phyloP scores from a whole-genome alignment of 2,888 invertebrate genomes.

The Stenodera caucasica region DNA sequence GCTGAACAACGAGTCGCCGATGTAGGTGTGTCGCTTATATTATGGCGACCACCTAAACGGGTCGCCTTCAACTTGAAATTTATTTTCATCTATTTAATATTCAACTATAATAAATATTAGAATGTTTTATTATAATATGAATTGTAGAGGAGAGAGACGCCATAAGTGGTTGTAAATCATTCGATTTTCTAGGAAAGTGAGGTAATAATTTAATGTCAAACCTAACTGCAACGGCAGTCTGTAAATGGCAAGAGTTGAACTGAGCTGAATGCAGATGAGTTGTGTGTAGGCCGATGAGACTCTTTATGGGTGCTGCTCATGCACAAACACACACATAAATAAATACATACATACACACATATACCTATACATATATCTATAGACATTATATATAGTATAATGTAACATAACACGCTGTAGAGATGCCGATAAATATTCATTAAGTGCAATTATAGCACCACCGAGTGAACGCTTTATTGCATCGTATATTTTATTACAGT shows the following conservation, averaged over 20 bases:
- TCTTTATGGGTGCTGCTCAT: slow-evolving; percentile 51
- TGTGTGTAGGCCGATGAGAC: slow-evolving; percentile 50
- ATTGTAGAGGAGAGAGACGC: slow-evolving; percentile 12
- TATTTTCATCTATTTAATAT: slow-evolving; percentile 1
- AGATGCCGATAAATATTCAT: slow-evolving; percentile 57
- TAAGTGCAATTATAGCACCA: slow-evolving; percentile 57
- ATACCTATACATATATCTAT: too few relatives aligned
- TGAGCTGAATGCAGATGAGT: slow-evolving; percentile 55
- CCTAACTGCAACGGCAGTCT: slow-evolving; percentile 50
- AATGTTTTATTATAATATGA: slow-evolving; percentile 5
- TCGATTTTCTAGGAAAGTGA: slow-evolving; percentile 46
- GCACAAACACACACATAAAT: slow-evolving; percentile 38
- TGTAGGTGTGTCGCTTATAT: slow-evolving; percentile 4
- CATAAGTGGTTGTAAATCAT: slow-evolving; percentile 41
- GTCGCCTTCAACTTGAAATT: background rate
- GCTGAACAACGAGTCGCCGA: slow-evolving; percentile 4
- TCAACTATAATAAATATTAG: background rate
- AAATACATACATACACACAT: slow-evolving; percentile 10
- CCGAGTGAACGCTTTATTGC: slow-evolving; percentile 56
- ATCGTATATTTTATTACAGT: slow-evolving; percentile 55
- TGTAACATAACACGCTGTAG: slow-evolving; percentile 48
- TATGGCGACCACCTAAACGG: background rate
- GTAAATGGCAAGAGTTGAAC: slow-evolving; percentile 52
- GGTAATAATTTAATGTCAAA: slow-evolving; percentile 51
- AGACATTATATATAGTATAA: slow-evolving; percentile 46